Base-by-base conservation (phyloP, 2,113 vertebrate species). In the Myxocyprinus asiaticus region DNA sequence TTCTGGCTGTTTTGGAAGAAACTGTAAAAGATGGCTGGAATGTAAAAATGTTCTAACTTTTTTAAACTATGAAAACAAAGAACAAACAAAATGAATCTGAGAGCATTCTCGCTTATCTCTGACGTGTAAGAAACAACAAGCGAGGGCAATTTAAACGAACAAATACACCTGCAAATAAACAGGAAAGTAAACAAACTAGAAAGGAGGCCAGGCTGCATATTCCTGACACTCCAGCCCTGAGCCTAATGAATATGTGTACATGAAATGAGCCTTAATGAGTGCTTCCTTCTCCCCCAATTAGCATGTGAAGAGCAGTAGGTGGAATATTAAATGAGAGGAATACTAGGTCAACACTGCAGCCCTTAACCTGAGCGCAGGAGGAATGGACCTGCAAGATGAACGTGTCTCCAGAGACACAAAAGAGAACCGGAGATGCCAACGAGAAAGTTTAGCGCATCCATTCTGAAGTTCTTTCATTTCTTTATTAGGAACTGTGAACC, bases 241-340 rank as follows among this genome's bases (percentile, higher is more conserved):
- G 43, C 55, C 79, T 88, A 80, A 86, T 86, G 78, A 88, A 82
- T 88, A 88, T 86, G 81, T 83, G 65, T 55, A 80, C 76, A 80
- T 82, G 76, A 85, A 88, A 88, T 85, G 70, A 85, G 77, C 47
- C 76, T 64, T 85, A 86, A 88, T 85, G 79, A 88, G 84, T 6
- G 64, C 53, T 83, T 82, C 78, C 48, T 78, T 82, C 65, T 85
- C 76, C 70, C 76, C 84, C 82, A 88, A 85, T 86, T 86, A 88
- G 79, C 82, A 44, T 83, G 55, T 74, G 64, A 81, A 83, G 76
- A 81, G 82, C 42, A 45, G 81, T 77, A 84, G 72, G 67, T 61
- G 74, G 84, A 86, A 87, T 86, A 86, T 78, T 72, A 78, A 87
- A 81, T 74, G 76, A 65, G 67, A 77, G 22, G 64, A 77, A 84